phyloP scores from a whole-genome alignment of 2,888 invertebrate species.

The Eristalis arbustorum region DNA sequence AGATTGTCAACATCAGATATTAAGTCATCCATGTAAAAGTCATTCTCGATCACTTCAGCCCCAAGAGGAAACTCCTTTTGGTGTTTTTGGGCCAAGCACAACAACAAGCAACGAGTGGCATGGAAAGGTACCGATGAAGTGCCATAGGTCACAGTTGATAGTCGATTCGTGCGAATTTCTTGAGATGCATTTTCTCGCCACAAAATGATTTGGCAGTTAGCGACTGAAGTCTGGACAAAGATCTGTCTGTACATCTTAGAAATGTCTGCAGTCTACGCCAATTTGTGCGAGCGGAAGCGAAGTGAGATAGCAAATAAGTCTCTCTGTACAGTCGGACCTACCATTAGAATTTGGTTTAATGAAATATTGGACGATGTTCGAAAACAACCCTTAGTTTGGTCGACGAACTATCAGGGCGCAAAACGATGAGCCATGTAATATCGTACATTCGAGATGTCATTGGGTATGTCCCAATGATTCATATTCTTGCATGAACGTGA shows the following conservation, averaged over 20 bases:
- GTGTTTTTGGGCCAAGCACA: constrained; percentile 43
- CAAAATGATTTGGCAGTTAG: not conserved
- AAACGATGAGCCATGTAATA: not conserved
- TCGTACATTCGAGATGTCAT: not conserved
- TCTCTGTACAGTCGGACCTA: too few species aligned
- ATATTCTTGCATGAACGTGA: too few species aligned
- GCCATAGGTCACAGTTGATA: constrained; percentile 59
- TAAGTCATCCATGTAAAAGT: constrained; percentile 72
- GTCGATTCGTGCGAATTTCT: constrained; percentile 16
- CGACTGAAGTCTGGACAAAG: not conserved
- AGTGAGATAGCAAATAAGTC: too few species aligned
- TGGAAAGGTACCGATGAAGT: constrained; percentile 60
- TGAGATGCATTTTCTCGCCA: not conserved
- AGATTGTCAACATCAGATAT: constrained; percentile 51
- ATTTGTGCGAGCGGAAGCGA: too few species aligned
- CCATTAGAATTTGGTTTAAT: constrained; percentile 59
- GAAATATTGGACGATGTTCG: constrained; percentile 32
- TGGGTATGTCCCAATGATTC: constrained; percentile 7
- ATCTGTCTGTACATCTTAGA: constrained; percentile 65
- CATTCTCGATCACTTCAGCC: constrained; percentile 33
- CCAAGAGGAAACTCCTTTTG: constrained; percentile 58
- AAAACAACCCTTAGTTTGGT: not conserved
- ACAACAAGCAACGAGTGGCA: constrained; percentile 33
- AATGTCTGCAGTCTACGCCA: constrained; percentile 60
- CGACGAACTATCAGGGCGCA: too few species aligned